Evolutionary conservation across 2,113 vertebrate species (phyloP).

Genomic region (Lepus europaeus): DNA sequence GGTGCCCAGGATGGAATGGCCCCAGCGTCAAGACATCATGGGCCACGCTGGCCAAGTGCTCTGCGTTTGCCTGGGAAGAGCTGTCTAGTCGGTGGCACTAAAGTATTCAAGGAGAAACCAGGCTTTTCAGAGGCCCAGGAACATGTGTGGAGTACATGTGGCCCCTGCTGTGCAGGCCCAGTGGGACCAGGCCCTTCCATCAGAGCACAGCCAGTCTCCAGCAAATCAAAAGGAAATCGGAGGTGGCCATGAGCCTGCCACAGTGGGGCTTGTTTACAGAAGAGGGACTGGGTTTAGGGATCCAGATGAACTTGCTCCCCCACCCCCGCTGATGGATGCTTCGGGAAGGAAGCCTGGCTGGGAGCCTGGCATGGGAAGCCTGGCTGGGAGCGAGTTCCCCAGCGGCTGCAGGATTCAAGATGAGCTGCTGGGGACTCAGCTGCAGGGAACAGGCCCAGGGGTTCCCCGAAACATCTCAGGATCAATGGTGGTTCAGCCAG

Average conservation of each 20-base stretch:
- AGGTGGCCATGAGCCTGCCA: background rate
- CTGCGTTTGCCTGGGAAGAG: background rate
- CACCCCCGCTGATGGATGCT: background rate
- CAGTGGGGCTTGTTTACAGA: background rate
- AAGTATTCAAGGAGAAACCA: background rate
- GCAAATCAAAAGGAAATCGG: background rate
- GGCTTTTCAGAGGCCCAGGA: background rate
- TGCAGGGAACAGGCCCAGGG: background rate
- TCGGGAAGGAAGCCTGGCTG: background rate
- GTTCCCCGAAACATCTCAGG: slow-evolving; percentile 34
- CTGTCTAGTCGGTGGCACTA: background rate
- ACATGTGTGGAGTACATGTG: background rate
- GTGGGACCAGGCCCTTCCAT: background rate
- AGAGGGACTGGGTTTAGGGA: background rate
- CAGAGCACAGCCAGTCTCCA: background rate
- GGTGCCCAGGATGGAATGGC: background rate
- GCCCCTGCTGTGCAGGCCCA: background rate
- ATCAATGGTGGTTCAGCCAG: background rate
- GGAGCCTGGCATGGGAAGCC: background rate
- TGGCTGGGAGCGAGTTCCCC: background rate
- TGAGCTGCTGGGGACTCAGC: background rate
- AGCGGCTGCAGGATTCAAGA: slow-evolving; percentile 30
- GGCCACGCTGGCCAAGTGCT: background rate
- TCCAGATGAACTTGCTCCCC: fast-evolving
- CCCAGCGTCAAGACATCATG: background rate